Percentiles rank a stretch among this genome's conserved stretches.
Conservation (phyloP, 2,797 vertebrate genomes). For the Threskiornis aethiopicus region DNA sequence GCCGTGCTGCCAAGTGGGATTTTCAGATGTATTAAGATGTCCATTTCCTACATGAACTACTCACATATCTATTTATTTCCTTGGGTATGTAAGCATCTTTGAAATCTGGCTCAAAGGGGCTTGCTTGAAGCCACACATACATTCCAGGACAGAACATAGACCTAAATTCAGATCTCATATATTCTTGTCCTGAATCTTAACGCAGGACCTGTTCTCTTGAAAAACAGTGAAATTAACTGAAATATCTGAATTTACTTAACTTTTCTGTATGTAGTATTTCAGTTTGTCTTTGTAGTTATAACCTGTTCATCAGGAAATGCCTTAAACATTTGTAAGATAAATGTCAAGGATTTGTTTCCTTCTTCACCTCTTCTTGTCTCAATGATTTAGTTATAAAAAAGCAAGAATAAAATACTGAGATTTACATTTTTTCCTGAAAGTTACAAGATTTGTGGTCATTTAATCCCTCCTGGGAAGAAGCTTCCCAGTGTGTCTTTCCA, state of each 20-base stretch:
- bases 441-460: slow-evolving; percentile 33
- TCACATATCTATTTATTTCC: background rate
- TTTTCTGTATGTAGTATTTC: background rate
- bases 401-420: background rate
- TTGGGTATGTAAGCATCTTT: background rate
- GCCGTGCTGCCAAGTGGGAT: background rate
- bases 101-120: background rate
- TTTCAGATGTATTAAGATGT: background rate
- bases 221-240: background rate
- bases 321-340: background rate
- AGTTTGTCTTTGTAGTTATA: background rate
- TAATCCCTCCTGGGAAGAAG: slow-evolving; percentile 26
- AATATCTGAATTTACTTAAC: background rate
- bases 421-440: slow-evolving; percentile 13
- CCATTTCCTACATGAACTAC: background rate
- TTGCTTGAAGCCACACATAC: background rate
- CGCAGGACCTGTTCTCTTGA: background rate
- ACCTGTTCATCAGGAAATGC: background rate
- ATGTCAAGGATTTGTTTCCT: slow-evolving; percentile 12
- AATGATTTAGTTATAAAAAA: slow-evolving; percentile 2
- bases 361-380: background rate
- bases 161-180: background rate
- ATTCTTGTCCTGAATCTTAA: background rate
- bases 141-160: background rate
- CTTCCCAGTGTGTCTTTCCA: slow-evolving; percentile 15